Conservation (phyloP, 2,797 vertebrate species). For the Clarias fuscus region DNA sequence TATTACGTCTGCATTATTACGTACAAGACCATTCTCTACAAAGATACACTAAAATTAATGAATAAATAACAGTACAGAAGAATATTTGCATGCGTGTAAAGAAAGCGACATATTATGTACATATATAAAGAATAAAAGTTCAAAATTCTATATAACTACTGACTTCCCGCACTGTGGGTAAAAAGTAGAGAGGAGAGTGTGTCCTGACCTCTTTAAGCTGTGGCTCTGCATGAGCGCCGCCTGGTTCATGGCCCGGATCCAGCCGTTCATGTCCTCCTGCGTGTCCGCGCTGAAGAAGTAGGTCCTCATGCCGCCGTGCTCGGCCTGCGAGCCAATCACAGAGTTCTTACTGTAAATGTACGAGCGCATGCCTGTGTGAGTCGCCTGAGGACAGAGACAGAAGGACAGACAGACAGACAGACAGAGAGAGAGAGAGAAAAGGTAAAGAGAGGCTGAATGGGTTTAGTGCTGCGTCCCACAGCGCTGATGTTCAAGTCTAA, state of each 20-base stretch:
- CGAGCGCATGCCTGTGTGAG: slow-evolving; percentile 94
- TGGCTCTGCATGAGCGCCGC: slow-evolving; percentile 93
- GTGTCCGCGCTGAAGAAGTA: slow-evolving; percentile 99
- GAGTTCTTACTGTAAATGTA: slow-evolving; percentile 95
- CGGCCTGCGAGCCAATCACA: slow-evolving; percentile 89
- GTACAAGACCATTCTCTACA: no score
- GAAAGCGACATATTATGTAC: no score
- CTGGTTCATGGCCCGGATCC: slow-evolving; percentile 98
- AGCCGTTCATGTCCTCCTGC: slow-evolving; percentile 95
- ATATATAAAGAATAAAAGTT: neutral
- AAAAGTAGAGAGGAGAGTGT: neutral
- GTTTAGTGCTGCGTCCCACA: neutral
- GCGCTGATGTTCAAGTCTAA: neutral
- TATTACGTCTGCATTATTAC: no score
- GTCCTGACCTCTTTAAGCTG: slow-evolving; percentile 84
- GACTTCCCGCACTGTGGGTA: slow-evolving; percentile 1
- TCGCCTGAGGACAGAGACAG: slow-evolving; percentile 77
- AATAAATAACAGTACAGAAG: no score
- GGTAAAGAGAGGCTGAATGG: neutral
- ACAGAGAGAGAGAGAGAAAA: neutral
- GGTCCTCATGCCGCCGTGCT: slow-evolving; percentile 95
- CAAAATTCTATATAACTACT: neutral
- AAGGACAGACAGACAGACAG: neutral
- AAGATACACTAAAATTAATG: no score
- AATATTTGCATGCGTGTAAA: no score